Evolutionary conservation across 2,888 invertebrate species (phyloP), one percentile per base, ranked within the genome.

Genomic region (Cistogaster globosa): DNA sequence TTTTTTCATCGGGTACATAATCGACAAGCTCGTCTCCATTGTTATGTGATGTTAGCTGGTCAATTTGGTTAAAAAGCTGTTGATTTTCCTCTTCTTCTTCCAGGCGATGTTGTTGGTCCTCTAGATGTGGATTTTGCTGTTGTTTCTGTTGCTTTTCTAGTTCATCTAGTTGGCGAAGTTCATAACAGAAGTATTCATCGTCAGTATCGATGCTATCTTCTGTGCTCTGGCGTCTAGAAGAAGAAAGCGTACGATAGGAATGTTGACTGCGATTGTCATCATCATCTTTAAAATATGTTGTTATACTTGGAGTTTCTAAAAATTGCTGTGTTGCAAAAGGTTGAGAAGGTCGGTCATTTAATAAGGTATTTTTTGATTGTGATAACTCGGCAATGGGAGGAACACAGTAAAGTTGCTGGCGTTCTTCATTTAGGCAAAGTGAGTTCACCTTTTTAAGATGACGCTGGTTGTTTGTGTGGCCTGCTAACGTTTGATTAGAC

Each of bases 151-250:
- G 96, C 86, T 96, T 94, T 91, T 97, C 97, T 92, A 97, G 94
- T 92, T 97, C 97, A 92, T 98, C 97, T 48, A 98, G 92, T 92
- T 97, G 97, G 76, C 97, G 93, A 79, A 97, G 92, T 90, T 98
- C 97, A 91, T 98, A 97, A 89, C 97, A 97, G 89, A 97, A 98
- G 96, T 97, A 98, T 91, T 98, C 97, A 90, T 98, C 98, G 92
- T 98, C 98, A 36, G 97, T 97, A 91, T 98, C 98, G 79, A 98
- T 97, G 89, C 97, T 97, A 88, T 97, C 97, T 93, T 98, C 98
- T 0, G 97, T 97, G 90, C 97, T 97, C 93, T 98, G 97, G 69
- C 97, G 94, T 87, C 97, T 94, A 0, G 97, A 97, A 2, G 97
- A 97, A 0, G 97, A 97, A 0, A 97, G 96, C 89, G 97, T 97